A percentile compares a stretch with the other conserved stretches of the same genome.
These are phyloP conservation scores for Brachyrhaphis roseni DNA, from an alignment of 2,797 vertebrate genomes.

Conservation along the genomic window DNA sequence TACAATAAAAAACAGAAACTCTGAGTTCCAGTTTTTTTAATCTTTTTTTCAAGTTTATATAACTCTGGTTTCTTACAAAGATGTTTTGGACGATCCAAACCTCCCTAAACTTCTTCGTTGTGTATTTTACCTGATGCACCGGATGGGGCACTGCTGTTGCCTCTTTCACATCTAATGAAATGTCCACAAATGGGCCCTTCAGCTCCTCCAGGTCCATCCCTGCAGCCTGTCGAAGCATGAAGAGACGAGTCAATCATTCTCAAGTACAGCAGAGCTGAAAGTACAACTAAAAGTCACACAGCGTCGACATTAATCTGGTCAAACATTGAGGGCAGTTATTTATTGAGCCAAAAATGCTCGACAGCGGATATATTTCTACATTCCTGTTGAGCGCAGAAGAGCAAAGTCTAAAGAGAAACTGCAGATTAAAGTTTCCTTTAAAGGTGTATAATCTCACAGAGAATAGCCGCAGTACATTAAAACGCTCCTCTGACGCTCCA, in stretches of 20 bases:
- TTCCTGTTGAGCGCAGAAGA: slow-evolving; percentile 26
- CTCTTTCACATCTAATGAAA: slow-evolving; percentile 74
- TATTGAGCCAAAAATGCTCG: slow-evolving; percentile 65
- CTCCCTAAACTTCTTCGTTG: not conserved
- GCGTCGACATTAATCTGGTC: slow-evolving; percentile 23
- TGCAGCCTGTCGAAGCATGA: slow-evolving; percentile 61
- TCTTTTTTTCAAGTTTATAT: not conserved
- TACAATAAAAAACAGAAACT: not conserved
- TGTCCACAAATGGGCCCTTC: slow-evolving; percentile 75
- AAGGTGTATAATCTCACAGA: not conserved
- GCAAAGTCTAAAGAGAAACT: slow-evolving; percentile 64
- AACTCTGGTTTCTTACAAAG: not conserved
- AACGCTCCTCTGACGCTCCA: not conserved
- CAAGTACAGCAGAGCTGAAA: slow-evolving; percentile 9
- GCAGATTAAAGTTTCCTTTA: slow-evolving; percentile 8
- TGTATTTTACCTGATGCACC: slow-evolving; percentile 74
- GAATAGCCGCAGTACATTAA: not conserved
- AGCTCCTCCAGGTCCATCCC: slow-evolving; percentile 75
- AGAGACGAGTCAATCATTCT: slow-evolving; percentile 43
- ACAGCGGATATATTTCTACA: slow-evolving; percentile 13
- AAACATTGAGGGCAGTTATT: slow-evolving; percentile 64
- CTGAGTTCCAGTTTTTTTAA: not conserved
- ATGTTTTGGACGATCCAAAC: not conserved
- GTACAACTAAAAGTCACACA: slow-evolving; percentile 19
- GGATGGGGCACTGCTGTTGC: slow-evolving; percentile 68